Percentiles rank a stretch among this genome's conserved stretches.
Conservation (phyloP, 2,797 vertebrate genomes). For the Dryobates pubescens region DNA sequence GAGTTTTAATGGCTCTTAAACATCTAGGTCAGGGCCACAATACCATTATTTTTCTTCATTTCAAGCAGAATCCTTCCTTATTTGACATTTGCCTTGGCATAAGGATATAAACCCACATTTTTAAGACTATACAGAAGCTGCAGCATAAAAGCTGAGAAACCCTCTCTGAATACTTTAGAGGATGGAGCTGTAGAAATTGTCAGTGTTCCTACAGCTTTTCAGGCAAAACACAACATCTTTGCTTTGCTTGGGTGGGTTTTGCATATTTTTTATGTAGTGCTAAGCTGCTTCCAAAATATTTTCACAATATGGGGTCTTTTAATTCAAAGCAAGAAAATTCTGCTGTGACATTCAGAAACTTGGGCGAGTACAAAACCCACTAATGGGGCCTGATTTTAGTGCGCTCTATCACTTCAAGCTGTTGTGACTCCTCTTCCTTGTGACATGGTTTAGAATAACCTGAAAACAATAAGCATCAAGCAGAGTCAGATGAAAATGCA, state of each 20-base stretch:
- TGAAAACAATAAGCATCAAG: slow-evolving; percentile 38
- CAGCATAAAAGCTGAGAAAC: neutral
- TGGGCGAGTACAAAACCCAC: neutral
- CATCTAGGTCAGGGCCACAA: neutral
- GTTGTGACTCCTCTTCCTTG: neutral
- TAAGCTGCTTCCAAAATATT: neutral
- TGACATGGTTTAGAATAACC: slow-evolving; percentile 7
- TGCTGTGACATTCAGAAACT: neutral
- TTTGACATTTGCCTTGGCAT: neutral
- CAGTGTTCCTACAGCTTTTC: neutral
- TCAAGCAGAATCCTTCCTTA: neutral
- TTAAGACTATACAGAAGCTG: neutral
- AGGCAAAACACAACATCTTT: neutral
- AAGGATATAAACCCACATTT: neutral
- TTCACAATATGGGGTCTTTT: neutral
- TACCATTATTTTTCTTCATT: neutral
- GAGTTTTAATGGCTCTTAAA: neutral
- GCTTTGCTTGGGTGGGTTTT: neutral
- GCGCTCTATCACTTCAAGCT: neutral
- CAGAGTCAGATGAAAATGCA: slow-evolving; percentile 1
- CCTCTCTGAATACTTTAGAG: neutral
- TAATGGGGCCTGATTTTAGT: neutral
- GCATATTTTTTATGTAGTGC: neutral
- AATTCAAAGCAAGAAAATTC: neutral
- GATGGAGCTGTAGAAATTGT: neutral